These are phyloP conservation scores for Caenorhabditis japonica DNA, from an alignment of 2,888 invertebrate species.

Conservation along the genomic window DNA sequence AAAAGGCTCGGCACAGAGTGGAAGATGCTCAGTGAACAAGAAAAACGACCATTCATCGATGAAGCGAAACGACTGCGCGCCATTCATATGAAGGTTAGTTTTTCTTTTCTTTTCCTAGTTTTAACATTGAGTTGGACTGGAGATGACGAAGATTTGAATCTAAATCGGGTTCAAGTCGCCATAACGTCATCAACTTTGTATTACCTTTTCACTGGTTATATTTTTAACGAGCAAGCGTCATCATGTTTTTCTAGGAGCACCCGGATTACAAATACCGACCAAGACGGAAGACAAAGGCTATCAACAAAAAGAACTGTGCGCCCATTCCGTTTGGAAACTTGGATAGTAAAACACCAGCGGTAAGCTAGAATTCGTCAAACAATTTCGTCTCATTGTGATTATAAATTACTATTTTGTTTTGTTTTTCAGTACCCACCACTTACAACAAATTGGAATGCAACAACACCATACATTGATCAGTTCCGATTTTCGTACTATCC, in stretches of 20 bases:
- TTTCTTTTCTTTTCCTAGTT: too few relatives aligned
- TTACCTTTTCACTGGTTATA: too few relatives aligned
- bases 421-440: slow-evolving; percentile 58
- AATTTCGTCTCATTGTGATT: background rate
- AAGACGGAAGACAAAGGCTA: slow-evolving; percentile 73
- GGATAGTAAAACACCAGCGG: slow-evolving; percentile 56
- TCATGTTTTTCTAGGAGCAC: slow-evolving; percentile 63
- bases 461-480: slow-evolving; percentile 51
- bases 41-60: slow-evolving; percentile 98
- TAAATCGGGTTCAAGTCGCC: slow-evolving; percentile 20
- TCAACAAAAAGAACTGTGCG: slow-evolving; percentile 61
- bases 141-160: too few relatives aligned
- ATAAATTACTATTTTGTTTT: background rate
- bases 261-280: slow-evolving; percentile 77
- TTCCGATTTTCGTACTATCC: slow-evolving; percentile 32
- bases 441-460: slow-evolving; percentile 48
- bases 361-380: background rate
- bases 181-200: background rate
- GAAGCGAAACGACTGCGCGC: slow-evolving; percentile 96
- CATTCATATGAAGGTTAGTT: slow-evolving; percentile 92
- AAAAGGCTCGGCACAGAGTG: slow-evolving; percentile 92
- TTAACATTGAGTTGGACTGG: too few relatives aligned
- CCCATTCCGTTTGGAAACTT: slow-evolving; percentile 39
- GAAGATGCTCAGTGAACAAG: slow-evolving; percentile 94
- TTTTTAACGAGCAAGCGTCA: background rate